Base-by-base conservation (phyloP, 92 coral and sea anemone species). In the Zoanthus sansibaricus region DNA sequence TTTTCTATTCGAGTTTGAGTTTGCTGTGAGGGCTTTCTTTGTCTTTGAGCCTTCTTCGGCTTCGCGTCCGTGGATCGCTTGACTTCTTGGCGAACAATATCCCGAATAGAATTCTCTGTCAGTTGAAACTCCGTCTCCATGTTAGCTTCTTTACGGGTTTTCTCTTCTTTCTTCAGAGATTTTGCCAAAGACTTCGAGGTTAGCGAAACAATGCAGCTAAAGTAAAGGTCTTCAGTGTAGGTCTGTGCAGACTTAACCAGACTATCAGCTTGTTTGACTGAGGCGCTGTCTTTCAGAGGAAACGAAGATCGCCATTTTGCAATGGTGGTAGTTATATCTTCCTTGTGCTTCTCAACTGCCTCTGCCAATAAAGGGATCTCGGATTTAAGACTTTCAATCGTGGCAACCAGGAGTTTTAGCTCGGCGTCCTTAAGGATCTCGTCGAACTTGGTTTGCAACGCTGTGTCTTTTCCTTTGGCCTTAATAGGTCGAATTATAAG, bases 391-490 rank as follows among this genome's bases (percentile, higher is more conserved):
- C 42, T 37, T 37, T 89, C 77, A 37, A 78, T 84, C 5, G 89
- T 85, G 18, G 92, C 89, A 37, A 52, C 78, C 12, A 89, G 56
- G 44, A 84, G 88, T 30, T 89, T 84, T 20, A 48, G 31, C 58
- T 89, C 89, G 47, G 89, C 89, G 45, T 84, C 70, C 58, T 78
- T 42, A 15, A 89, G 56, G 16, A 86, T 79, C 61, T 67, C 64
- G 76, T 89, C 92, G 72, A 89, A 89, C 79, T 89, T 79, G 9
- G 72, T 68, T 58, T 84, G 89, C 45, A 89, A 37, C 42, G 4
- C 42, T 37, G 42, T 37, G 42, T 37, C 42, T 37, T 37, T 37
- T 37, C 42, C 2, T 37, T 37, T 37, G 42, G 42, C 42, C 42
- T 37, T 37, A 37, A 37, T 37, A 37, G 42, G 42, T 37, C 37